Conservation (phyloP, 2,888 invertebrate species). For the Lasioglossum leucozonium region DNA sequence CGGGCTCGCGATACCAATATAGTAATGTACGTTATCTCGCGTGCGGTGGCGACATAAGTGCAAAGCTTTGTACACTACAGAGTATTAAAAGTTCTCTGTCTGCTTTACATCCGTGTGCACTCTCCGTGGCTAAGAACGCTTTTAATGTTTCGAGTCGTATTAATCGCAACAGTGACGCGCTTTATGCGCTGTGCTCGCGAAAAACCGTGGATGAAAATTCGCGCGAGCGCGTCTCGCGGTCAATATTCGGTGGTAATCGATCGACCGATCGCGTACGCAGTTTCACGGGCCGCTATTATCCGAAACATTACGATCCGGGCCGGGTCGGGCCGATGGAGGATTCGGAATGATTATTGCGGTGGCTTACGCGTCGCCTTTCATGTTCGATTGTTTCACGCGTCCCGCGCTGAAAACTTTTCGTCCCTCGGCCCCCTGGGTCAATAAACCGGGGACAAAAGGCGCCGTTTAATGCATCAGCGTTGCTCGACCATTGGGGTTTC, state of each 20-base stretch:
- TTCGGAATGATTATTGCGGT: slow-evolving; percentile 23
- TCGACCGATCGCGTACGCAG: background rate
- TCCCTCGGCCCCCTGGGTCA: background rate
- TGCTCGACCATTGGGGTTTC: slow-evolving; percentile 22
- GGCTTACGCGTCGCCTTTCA: slow-evolving; percentile 30
- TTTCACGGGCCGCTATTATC: slow-evolving; percentile 26
- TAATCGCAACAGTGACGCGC: slow-evolving; percentile 54
- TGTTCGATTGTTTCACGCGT: background rate
- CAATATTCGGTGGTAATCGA: slow-evolving; percentile 39
- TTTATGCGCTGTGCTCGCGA: slow-evolving; percentile 26
- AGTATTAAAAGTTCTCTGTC: slow-evolving; percentile 50
- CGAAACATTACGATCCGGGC: slow-evolving; percentile 28
- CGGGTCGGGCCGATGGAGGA: background rate
- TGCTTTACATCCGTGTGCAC: slow-evolving; percentile 40
- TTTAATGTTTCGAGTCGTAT: slow-evolving; percentile 63
- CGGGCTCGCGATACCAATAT: slow-evolving; percentile 24
- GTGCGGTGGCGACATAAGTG: slow-evolving; percentile 18
- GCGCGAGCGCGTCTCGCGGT: slow-evolving; percentile 11
- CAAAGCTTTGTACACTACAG: slow-evolving; percentile 42
- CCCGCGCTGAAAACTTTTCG: background rate
- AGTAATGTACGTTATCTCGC: slow-evolving; percentile 10
- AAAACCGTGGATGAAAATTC: slow-evolving; percentile 28
- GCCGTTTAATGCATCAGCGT: slow-evolving; percentile 34
- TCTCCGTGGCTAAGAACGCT: slow-evolving; percentile 45
- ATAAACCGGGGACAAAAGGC: slow-evolving; percentile 34